Base-by-base conservation (phyloP, 2,113 vertebrate genomes). In the Campylomormyrus tamandua region DNA sequence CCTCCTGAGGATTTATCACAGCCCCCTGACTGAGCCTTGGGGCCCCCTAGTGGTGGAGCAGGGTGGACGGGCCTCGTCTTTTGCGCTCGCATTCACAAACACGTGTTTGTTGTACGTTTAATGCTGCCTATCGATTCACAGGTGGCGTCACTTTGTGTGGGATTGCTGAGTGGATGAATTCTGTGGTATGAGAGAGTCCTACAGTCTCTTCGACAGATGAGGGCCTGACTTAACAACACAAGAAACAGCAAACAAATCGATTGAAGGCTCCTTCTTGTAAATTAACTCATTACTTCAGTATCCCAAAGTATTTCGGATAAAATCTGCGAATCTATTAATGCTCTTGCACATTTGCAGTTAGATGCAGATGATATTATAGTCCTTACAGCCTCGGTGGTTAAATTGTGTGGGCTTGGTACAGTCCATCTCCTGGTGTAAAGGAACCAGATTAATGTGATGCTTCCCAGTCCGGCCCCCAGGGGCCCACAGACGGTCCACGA, bases 21-120 rank as follows among this genome's bases (percentile, higher is more conserved):
- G 94, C 92, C 92, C 92, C 92, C 92, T 90, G 93, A 93, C 93
- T 91, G 93, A 93, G 93, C 92, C 92, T 91, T 93, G 93, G 93
- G 90, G 93, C 92, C 91, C 91, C 87, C 92, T 87, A 74, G 87
- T 87, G 84, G 90, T 86, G 90, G 53, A 5, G 46, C 31, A 42
- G 35, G 0, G 74, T 42, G 74, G 35, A 42, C 17, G 35, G 4
- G 35, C 15, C 35, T 19, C 35, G 74, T 42, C 35, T 80, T 7
- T 42, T 42, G 35, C 35, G 4, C 58, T 66, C 24, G 8, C 58
- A 4, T 21, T 56, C 58, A 31, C 62, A 31, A 31, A 27, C 62
- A 70, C n/a, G 62, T 24, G n/a, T 80, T 42, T 5, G 17, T 42
- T 39, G 31, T 8, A 42, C 1, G 74, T 80, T 77, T 19, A 80